Evolutionary conservation across 2,888 invertebrate genomes (phyloP).

Genomic region (Ectemnius continuus): DNA sequence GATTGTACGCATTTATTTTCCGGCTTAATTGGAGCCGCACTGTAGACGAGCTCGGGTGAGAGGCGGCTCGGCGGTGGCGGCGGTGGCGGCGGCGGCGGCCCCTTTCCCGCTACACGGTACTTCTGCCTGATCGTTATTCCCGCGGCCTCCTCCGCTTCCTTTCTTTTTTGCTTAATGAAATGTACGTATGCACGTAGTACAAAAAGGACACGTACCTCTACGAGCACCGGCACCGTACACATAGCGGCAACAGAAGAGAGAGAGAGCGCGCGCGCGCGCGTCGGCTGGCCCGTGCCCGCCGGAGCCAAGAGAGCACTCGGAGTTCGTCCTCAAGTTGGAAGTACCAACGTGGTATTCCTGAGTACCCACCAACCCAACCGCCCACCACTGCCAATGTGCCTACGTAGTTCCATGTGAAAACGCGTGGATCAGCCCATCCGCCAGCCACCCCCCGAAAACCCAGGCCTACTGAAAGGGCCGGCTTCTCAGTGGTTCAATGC

Average conservation of each 20-base stretch:
- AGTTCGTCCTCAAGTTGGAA: conserved; percentile 27
- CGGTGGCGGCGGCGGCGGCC: conserved; percentile 14
- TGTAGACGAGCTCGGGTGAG: conserved; percentile 47
- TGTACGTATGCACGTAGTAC: conserved; percentile 16
- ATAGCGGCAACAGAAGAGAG: neutral
- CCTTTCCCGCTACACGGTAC: conserved; percentile 44
- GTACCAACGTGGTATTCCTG: conserved; percentile 29
- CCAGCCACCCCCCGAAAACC: no score
- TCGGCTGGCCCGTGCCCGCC: conserved; percentile 4
- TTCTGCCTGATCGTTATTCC: conserved; percentile 58
- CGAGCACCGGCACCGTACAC: neutral
- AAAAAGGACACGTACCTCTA: conserved; percentile 16
- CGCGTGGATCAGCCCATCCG: no score
- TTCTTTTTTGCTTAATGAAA: conserved; percentile 35
- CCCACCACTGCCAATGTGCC: neutral
- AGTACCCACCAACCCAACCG: conserved; percentile 21
- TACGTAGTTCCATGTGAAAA: neutral
- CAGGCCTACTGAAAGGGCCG: conserved; percentile 4
- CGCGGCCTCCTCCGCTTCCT: conserved; percentile 20
- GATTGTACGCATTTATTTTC: conserved; percentile 61
- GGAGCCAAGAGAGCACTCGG: conserved; percentile 15
- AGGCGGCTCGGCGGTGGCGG: neutral
- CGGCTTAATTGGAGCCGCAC: conserved; percentile 66
- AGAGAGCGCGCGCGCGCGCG: conserved; percentile 4
- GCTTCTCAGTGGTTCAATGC: conserved; percentile 26